Base-by-base conservation (phyloP, 2,113 vertebrate species). In the Cyanistes caeruleus region DNA sequence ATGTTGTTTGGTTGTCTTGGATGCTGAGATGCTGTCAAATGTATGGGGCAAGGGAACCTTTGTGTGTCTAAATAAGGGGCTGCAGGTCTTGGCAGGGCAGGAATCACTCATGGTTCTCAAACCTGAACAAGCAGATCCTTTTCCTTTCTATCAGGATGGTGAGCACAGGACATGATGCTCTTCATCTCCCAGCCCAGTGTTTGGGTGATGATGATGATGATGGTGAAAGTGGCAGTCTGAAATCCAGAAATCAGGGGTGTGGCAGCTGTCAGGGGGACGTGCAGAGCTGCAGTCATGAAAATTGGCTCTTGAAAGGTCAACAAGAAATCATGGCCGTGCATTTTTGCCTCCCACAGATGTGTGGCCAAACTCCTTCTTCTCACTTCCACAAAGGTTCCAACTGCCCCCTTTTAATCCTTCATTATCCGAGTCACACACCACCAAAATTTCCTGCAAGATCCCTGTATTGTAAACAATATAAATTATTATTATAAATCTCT, bases 301-400 rank as follows among this genome's bases (percentile, higher is more conserved):
- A 60, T 20, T 1, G 5, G 25, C 43, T 25, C 2, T 4, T 25
- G 51, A 82, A 51, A 23, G 25, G 23, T 79, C 49, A 41, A 19
- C 1, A 48, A 74, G 5, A 14, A 49, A 37, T 49, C 41, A 13
- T 0, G 3, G 58, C 24, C 44, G 3, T 23, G 33, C 8, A 3
- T 23, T 80, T 17, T 6, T 39, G 13, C 24, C 22, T 62, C 17
- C 37, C 24, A 59, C 7, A 64, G 12, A 18, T 1, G 11, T 23
- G 18, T 9, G 39, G 56, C 43, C 68, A 58, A 77, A 65, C 0
- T 2, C 49, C 60, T 73, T 37, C 43, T 72, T 48, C 21, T 68
- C 14, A 2, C 11, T 64, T 69, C 2, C 2, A 39, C 31, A 46
- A 44, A 88, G 14, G 30, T 51, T 80, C 48, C n/a, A 58, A 3